Evolutionary conservation across 1,140 invertebrate genomes (phyloP), one percentile per base, ranked within the genome.

Genomic region (Apocrypta bakeri): DNA sequence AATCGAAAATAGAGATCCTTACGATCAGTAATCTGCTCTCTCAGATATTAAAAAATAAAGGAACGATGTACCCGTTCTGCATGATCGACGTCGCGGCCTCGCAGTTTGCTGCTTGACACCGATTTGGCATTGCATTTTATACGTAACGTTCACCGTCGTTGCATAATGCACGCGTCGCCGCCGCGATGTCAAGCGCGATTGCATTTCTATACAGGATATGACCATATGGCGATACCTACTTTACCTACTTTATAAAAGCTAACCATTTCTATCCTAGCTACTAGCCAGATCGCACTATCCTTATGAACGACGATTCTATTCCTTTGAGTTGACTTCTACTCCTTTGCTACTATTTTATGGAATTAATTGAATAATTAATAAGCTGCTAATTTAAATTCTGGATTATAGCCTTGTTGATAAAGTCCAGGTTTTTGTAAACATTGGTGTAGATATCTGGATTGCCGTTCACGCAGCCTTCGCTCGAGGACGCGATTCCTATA

Each of bases 101-200:
- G 66, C 75, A n/a, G n/a, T n/a, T n/a, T n/a, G 75, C 76, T 68
- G 76, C 76, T 66, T 78, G 76, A 78, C 76, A 78, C 76, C 76
- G 76, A 78, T 78, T 31, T 63, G 64, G 37, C 33, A 42, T 68
- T 68, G 31, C 37, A 66, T 40, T 31, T 31, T 11, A 33, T n/a
- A n/a, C n/a, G 75, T 63, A 3, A 24, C 74, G 6, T 6, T 14
- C 31, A 17, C 61, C 61, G 73, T n/a, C 7, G 25, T 74, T 56
- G 72, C 42, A 48, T 56, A 31, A 56, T 56, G 9, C 33, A 73
- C 71, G 33, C n/a, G n/a, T n/a, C n/a, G n/a, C n/a, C n/a, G n/a
- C n/a, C n/a, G n/a, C 71, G 37, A 73, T 71, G 68, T 29, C 68
- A 17, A 8, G 64, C 9, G 64, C 64, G 24, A 68, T 68, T 14